Evolutionary conservation across 2,888 invertebrate species (phyloP).

Genomic region (Xestoiulus laeticollis): DNA sequence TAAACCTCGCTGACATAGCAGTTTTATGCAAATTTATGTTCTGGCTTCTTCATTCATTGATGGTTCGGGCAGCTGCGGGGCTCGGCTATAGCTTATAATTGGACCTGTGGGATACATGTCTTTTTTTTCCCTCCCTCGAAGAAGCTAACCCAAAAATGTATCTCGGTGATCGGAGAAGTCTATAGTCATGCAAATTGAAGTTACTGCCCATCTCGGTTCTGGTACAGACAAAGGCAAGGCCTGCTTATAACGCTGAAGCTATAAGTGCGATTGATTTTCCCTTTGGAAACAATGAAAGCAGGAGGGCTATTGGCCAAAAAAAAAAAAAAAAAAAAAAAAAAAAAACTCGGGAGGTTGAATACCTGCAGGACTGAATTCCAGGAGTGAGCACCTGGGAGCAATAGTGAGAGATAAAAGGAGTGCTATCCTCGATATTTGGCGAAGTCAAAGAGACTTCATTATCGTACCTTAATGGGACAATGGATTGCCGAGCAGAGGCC

Average conservation of each 20-base stretch:
- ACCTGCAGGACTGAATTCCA: constrained; percentile 35
- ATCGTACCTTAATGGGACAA: constrained; percentile 38
- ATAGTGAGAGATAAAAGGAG: constrained; percentile 31
- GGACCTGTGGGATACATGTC: constrained; percentile 13
- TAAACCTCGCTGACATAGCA: constrained; percentile 43
- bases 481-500: constrained; percentile 32
- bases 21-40: constrained; percentile 33
- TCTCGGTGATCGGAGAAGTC: not conserved
- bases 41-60: constrained; percentile 36
- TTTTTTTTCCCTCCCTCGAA: not conserved
- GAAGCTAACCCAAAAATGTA: constrained; percentile 30
- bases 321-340: too few relatives aligned
- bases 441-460: constrained; percentile 41
- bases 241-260: not conserved
- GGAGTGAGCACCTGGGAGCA: constrained; percentile 41
- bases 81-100: constrained; percentile 38
- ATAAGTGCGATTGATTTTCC: constrained; percentile 35
- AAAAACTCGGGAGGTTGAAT: not conserved
- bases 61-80: constrained; percentile 30
- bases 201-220: not conserved
- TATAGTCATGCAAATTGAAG: constrained; percentile 41
- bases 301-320: not conserved
- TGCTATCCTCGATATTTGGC: constrained; percentile 27
- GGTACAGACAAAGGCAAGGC: not conserved
- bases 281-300: constrained; percentile 32